phyloP scores from a whole-genome alignment of 2,113 vertebrate species.

The Syngnathoides biaculeatus region DNA sequence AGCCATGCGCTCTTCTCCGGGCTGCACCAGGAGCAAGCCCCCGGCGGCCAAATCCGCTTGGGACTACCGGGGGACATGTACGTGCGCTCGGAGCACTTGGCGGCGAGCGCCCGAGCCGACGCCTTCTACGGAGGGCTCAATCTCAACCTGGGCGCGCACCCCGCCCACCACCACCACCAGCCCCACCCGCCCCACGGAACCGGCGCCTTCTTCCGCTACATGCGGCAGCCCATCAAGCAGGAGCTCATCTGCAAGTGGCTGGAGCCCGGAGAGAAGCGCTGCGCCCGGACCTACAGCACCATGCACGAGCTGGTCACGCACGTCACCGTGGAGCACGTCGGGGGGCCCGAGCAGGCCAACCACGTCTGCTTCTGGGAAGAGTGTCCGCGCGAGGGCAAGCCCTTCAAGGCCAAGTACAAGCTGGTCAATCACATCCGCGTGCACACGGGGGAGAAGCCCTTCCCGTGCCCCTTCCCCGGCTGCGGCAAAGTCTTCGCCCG shows the following conservation, averaged over 20 bases:
- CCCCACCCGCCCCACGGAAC: slow-evolving; percentile 84
- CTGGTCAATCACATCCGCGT: slow-evolving; percentile 99
- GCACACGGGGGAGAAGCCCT: slow-evolving; percentile 98
- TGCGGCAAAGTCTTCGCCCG: slow-evolving; percentile 98
- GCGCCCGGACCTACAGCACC: slow-evolving; percentile 97
- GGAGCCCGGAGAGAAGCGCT: slow-evolving; percentile 87
- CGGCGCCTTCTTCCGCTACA: slow-evolving; percentile 97
- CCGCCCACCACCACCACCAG: slow-evolving; percentile 56
- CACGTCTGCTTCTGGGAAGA: slow-evolving; percentile 99
- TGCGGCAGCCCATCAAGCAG: slow-evolving; percentile 98
- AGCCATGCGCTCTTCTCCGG: slow-evolving; percentile 87
- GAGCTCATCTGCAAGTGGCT: slow-evolving; percentile 99
- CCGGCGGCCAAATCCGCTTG: slow-evolving; percentile 97
- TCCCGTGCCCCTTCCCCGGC: slow-evolving; percentile 96
- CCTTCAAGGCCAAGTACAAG: slow-evolving; percentile 99
- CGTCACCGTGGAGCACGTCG: slow-evolving; percentile 98
- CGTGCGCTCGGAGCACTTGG: slow-evolving; percentile 90
- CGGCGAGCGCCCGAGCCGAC: slow-evolving; percentile 88
- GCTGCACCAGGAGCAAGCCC: slow-evolving; percentile 85
- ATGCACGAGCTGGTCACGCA: slow-evolving; percentile 98
- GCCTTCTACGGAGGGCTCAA: slow-evolving; percentile 88
- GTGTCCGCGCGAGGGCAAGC: slow-evolving; percentile 95
- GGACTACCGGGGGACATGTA: slow-evolving; percentile 99
- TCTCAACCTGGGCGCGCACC: slow-evolving; percentile 80
- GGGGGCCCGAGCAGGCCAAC: slow-evolving; percentile 94